Conservation (phyloP, 2,113 vertebrate genomes). For the Camarhynchus parvulus region DNA sequence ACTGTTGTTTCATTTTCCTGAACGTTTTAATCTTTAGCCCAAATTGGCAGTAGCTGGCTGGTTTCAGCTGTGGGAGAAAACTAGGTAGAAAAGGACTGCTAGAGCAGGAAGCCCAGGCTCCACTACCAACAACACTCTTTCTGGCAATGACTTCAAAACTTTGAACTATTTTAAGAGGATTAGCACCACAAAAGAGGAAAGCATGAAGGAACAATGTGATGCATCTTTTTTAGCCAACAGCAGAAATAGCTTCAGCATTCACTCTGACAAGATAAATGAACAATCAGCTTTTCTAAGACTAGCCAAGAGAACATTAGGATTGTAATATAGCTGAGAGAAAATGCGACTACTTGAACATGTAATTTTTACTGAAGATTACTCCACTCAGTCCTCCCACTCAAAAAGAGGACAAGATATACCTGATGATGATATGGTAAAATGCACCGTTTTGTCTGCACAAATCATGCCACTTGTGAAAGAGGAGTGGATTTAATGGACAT, state of each 20-base stretch:
- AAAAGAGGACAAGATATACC: not conserved
- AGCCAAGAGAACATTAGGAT: conserved; percentile 19
- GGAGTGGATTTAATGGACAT: not conserved
- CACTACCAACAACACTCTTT: not conserved
- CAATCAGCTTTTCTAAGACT: conserved; percentile 23
- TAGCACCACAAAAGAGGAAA: conserved; percentile 43
- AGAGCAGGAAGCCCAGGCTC: not conserved
- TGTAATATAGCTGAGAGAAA: not conserved
- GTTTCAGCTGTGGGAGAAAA: not conserved
- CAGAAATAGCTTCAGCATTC: conserved; percentile 50
- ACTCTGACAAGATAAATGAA: conserved; percentile 53
- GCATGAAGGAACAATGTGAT: not conserved
- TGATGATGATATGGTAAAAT: not conserved
- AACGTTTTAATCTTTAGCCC: not conserved
- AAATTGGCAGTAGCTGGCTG: not conserved
- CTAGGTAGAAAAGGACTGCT: not conserved
- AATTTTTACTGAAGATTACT: conserved; percentile 2
- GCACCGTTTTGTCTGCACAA: not conserved
- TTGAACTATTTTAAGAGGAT: conserved; percentile 60
- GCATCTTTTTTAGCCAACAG: conserved; percentile 40
- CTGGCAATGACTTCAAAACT: not conserved
- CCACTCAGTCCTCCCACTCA: not conserved
- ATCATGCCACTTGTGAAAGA: not conserved
- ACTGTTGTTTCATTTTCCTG: not conserved
- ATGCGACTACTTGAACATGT: not conserved